phyloP scores from a whole-genome alignment of 1,140 invertebrate species.

The Meloidogyne hapla region DNA sequence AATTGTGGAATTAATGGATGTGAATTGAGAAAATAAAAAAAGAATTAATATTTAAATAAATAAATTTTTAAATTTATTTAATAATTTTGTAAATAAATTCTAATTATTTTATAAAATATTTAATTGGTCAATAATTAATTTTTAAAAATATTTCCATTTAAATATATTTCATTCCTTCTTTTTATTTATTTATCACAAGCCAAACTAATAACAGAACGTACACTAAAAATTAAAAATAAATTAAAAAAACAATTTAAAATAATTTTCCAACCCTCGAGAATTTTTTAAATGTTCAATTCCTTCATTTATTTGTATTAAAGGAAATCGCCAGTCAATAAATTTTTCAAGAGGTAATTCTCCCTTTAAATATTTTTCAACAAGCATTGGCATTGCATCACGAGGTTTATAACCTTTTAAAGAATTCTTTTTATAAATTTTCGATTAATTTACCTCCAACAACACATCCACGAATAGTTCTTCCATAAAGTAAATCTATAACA shows the following conservation, averaged over 20 bases:
- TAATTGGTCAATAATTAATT: no score
- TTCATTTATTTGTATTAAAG: slow-evolving; percentile 6
- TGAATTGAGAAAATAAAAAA: slow-evolving; percentile 5
- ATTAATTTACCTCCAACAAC: slow-evolving; percentile 90
- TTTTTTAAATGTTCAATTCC: background rate
- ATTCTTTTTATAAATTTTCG: slow-evolving; percentile 91
- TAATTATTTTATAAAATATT: no score
- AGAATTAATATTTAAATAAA: no score
- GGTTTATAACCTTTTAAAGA: slow-evolving; percentile 79
- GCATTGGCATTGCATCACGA: slow-evolving; percentile 64
- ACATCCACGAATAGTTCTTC: slow-evolving; percentile 72
- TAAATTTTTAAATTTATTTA: no score
- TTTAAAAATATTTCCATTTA: background rate
- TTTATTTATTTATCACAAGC: background rate
- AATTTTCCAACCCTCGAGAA: background rate
- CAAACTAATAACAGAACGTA: background rate
- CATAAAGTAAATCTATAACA: slow-evolving; percentile 63
- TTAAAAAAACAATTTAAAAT: no score
- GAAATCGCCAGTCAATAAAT: slow-evolving; percentile 65
- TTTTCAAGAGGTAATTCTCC: slow-evolving; percentile 79
- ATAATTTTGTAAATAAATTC: no score
- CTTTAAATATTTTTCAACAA: slow-evolving; percentile 84
- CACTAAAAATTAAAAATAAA: background rate
- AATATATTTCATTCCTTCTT: background rate
- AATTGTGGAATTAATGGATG: background rate